Conservation (phyloP, 2,888 invertebrate species). For the Heliconius charithonia region DNA sequence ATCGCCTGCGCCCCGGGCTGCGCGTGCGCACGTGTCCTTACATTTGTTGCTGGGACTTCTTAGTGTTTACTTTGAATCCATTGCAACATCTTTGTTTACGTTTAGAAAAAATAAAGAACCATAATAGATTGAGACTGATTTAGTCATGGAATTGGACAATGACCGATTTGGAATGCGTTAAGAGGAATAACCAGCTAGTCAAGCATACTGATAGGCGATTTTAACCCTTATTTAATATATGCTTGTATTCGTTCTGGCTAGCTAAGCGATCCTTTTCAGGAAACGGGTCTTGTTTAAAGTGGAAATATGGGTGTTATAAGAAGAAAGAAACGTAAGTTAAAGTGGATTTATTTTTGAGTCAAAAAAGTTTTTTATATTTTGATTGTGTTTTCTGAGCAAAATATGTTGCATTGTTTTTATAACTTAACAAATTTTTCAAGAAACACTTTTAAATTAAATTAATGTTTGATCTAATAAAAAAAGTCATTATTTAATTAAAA, state of each 20-base stretch:
- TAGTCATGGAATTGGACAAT: slow-evolving; percentile 60
- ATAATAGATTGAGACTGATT: slow-evolving; percentile 13
- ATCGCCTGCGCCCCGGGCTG: slow-evolving; percentile 74
- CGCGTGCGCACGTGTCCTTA: slow-evolving; percentile 66
- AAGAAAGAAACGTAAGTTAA: slow-evolving; percentile 79
- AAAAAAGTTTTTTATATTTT: background rate
- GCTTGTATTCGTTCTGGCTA: slow-evolving; percentile 19
- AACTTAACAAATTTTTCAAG: background rate
- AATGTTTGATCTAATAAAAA: background rate
- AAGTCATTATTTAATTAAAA: background rate
- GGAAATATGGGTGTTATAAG: slow-evolving; percentile 79
- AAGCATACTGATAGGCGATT: slow-evolving; percentile 59
- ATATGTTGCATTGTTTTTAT: background rate
- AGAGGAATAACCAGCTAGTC: slow-evolving; percentile 61
- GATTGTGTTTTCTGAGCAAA: background rate
- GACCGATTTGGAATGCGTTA: slow-evolving; percentile 74
- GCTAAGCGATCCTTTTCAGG: slow-evolving; percentile 55
- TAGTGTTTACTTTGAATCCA: slow-evolving; percentile 28
- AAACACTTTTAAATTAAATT: background rate
- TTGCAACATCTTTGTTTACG: slow-evolving; percentile 25
- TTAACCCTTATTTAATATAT: slow-evolving; percentile 38
- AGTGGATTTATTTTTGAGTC: background rate
- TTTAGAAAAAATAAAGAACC: background rate
- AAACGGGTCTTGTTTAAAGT: slow-evolving; percentile 59
- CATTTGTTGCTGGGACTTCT: slow-evolving; percentile 41